Evolutionary conservation across 1,140 invertebrate species (phyloP).

Genomic region (Melipona quadrifasciata): DNA sequence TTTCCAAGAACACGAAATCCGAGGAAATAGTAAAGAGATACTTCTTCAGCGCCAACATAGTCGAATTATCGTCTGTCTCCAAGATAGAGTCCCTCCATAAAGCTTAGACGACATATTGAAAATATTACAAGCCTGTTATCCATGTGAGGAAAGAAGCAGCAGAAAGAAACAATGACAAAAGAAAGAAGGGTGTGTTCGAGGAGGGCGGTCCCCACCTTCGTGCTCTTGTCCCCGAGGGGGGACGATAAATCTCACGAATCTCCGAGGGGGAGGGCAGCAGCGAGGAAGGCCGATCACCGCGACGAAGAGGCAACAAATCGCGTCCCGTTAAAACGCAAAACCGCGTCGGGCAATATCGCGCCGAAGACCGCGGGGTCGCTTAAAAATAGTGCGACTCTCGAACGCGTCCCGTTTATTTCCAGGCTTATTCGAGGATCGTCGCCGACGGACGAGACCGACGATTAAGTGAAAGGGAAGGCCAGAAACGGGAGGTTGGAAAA

Average conservation of each 20-base stretch:
- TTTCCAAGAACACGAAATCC: background rate
- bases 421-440: background rate
- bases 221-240: no score
- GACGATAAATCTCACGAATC: constrained; percentile 15
- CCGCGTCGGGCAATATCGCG: constrained; percentile 7
- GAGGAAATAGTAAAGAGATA: background rate
- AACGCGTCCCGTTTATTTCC: constrained; percentile 14
- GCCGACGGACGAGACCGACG: background rate
- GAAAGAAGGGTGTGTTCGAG: background rate
- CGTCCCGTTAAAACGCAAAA: constrained; percentile 37
- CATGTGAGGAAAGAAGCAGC: background rate
- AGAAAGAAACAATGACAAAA: background rate
- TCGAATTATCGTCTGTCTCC: background rate
- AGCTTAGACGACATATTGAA: background rate
- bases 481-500: background rate
- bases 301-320: background rate
- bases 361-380: background rate
- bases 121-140: background rate
- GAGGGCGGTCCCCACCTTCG: background rate
- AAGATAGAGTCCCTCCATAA: background rate
- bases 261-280: background rate
- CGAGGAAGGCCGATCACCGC: background rate
- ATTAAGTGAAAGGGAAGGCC: constrained; percentile 27
- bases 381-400: constrained; percentile 23
- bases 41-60: background rate